These are phyloP conservation scores for Pocillopora grandis DNA, from an alignment of 92 coral and sea anemone genomes.

Conservation along the genomic window DNA sequence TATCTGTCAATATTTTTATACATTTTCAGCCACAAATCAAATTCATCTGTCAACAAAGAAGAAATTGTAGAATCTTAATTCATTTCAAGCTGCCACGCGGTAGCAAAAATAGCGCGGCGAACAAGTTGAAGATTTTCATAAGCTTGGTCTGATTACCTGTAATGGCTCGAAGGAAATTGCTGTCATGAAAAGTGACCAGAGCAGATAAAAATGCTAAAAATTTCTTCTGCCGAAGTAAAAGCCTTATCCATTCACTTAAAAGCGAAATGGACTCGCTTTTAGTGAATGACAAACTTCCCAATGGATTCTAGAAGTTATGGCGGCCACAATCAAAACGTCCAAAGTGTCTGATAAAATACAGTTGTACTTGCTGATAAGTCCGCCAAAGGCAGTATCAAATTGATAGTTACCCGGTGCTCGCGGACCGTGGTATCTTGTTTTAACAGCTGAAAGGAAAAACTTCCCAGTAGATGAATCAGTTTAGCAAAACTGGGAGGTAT, in stretches of 20 bases:
- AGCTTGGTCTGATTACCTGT: neutral
- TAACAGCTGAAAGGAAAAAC: slow-evolving; percentile 20
- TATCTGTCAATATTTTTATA: neutral
- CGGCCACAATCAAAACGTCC: neutral
- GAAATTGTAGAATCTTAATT: no score
- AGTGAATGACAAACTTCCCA: neutral
- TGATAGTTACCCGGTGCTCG: slow-evolving; percentile 2
- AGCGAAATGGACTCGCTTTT: neutral
- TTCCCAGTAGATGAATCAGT: neutral
- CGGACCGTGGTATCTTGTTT: slow-evolving; percentile 32
- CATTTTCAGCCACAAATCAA: neutral
- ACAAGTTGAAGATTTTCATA: neutral
- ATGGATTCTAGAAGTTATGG: neutral
- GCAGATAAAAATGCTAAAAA: neutral
- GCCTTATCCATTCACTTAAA: neutral
- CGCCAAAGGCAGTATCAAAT: slow-evolving; percentile 10
- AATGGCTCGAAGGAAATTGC: neutral
- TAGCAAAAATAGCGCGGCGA: neutral
- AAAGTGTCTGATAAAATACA: neutral
- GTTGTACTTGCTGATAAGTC: slow-evolving; percentile 20
- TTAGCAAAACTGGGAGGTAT: neutral
- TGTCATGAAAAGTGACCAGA: neutral
- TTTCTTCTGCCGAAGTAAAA: neutral
- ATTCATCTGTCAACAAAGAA: neutral
- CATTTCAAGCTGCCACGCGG: neutral